Conservation (phyloP, 1,140 invertebrate genomes). For the Tetramorium parvispinum region DNA sequence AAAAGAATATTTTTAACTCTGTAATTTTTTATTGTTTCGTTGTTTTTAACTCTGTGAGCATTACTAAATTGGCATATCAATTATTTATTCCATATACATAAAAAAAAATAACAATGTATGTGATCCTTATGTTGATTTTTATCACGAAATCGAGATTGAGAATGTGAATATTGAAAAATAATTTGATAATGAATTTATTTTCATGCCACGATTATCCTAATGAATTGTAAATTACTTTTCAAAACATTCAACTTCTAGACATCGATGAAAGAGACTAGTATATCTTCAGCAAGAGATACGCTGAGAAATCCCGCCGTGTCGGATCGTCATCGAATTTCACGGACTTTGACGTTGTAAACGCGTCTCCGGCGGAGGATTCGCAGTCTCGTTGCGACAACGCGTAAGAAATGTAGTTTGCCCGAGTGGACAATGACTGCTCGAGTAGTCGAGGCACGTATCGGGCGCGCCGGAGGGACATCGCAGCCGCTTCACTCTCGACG, state of each 20-base stretch:
- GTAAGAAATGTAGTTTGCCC: slow-evolving; percentile 61
- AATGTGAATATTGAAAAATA: not conserved
- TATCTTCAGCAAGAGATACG: not conserved
- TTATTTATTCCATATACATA: not conserved
- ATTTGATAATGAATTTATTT: not conserved
- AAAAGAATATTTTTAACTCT: not conserved
- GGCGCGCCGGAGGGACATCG: slow-evolving; percentile 47
- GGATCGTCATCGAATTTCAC: slow-evolving; percentile 24
- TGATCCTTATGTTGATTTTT: not conserved
- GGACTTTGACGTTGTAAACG: slow-evolving; percentile 37
- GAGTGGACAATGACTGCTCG: slow-evolving; percentile 58
- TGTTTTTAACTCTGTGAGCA: not conserved
- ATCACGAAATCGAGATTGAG: no score
- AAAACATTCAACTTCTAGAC: not conserved
- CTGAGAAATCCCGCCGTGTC: not conserved
- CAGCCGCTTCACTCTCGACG: slow-evolving; percentile 54
- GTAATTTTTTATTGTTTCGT: not conserved
- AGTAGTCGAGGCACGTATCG: slow-evolving; percentile 58
- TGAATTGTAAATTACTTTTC: not conserved
- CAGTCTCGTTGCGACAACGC: slow-evolving; percentile 56
- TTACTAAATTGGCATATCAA: not conserved
- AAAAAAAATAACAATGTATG: not conserved
- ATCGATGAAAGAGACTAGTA: not conserved
- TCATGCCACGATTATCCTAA: not conserved
- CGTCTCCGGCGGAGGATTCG: slow-evolving; percentile 23